Percentiles rank a stretch among this genome's conserved stretches.
Conservation (phyloP, 2,113 vertebrate genomes). For the Apeltes quadracus region DNA sequence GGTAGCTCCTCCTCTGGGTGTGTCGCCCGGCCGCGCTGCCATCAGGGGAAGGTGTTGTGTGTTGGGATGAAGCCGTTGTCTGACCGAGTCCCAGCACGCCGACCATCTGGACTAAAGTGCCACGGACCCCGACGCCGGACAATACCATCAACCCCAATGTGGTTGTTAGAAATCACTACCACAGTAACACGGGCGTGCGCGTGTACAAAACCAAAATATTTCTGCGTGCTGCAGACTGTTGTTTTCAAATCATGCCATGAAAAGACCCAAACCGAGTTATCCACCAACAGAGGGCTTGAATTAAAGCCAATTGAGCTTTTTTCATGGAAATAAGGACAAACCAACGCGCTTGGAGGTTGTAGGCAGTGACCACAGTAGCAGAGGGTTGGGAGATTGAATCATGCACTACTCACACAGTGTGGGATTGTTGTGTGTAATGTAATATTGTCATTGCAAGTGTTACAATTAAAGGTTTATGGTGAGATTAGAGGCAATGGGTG, state of each 20-base stretch:
- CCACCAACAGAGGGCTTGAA: neutral
- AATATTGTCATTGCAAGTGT: neutral
- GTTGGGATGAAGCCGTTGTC: conserved; percentile 21
- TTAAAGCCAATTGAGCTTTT: neutral
- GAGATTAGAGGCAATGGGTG: neutral
- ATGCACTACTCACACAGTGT: neutral
- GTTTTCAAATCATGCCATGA: neutral
- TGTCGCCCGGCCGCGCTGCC: conserved; percentile 35
- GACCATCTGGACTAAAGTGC: conserved; percentile 23
- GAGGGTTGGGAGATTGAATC: neutral
- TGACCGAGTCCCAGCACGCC: conserved; percentile 25
- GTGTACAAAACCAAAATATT: neutral
- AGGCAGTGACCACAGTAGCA: neutral
- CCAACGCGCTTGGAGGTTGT: neutral
- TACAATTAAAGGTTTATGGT: neutral
- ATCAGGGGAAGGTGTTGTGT: conserved; percentile 31
- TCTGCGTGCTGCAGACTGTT: neutral
- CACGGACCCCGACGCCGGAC: neutral
- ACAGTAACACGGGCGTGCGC: neutral
- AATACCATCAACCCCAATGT: neutral
- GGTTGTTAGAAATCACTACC: neutral
- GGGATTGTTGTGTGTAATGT: neutral
- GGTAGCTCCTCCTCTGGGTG: conserved; percentile 13
- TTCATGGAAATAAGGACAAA: neutral
- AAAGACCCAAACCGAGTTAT: neutral